Percentiles rank a stretch among this genome's conserved stretches.
Evolutionary conservation across 2,113 vertebrate species (phyloP).

Genomic region (Esox niger): DNA sequence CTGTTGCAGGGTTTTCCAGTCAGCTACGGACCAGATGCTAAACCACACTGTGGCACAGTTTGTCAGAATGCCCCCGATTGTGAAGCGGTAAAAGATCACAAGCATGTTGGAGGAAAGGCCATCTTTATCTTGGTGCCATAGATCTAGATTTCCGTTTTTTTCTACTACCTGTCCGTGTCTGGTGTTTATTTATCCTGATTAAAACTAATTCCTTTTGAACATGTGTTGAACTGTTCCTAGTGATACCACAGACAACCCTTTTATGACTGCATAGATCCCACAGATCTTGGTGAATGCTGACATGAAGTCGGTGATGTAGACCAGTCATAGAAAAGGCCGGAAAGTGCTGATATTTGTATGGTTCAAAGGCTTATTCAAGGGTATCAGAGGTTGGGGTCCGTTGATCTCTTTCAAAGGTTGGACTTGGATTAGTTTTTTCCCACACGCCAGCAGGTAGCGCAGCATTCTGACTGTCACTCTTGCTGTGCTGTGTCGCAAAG

Average conservation of each 20-base stretch:
- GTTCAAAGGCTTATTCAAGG: conserved; percentile 32
- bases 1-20: no score
- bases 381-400: conserved; percentile 25
- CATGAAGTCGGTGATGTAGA: conserved; percentile 54
- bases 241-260: conserved; percentile 58
- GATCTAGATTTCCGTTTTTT: not conserved
- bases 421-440: conserved; percentile 46
- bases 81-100: no score
- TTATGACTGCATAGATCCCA: conserved; percentile 49
- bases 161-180: conserved; percentile 37
- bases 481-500: conserved; percentile 33
- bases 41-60: no score
- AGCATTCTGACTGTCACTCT: conserved; percentile 45
- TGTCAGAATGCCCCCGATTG: no score
- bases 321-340: conserved; percentile 49
- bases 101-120: no score
- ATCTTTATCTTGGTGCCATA: no score
- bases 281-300: conserved; percentile 61
- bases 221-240: conserved; percentile 54
- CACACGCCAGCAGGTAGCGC: conserved; percentile 19
- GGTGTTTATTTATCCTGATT: conserved; percentile 34
- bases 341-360: conserved; percentile 48
- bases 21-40: no score
- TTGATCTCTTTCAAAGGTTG: conserved; percentile 35
- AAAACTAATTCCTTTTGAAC: conserved; percentile 46